Evolutionary conservation across 2,888 invertebrate species (phyloP).

Genomic region (Luperina nickerlii): DNA sequence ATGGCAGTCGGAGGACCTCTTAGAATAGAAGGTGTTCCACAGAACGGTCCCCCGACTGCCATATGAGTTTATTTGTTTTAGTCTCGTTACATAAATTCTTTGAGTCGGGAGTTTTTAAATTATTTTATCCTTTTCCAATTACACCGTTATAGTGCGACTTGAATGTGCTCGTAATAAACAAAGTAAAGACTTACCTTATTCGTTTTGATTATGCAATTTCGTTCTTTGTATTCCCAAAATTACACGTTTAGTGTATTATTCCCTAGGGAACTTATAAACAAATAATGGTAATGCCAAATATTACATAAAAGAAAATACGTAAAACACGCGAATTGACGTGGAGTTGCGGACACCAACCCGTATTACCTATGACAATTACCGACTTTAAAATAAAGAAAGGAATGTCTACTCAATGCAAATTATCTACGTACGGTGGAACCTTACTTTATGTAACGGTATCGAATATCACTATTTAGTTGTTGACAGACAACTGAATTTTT

Average conservation of each 20-base stretch:
- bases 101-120: no score
- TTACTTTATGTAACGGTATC: background rate
- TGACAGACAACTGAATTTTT: background rate
- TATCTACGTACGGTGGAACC: background rate
- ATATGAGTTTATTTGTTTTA: no score
- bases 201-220: background rate
- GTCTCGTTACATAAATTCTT: no score
- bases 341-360: no score
- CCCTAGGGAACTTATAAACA: background rate
- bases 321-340: no score
- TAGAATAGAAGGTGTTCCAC: no score
- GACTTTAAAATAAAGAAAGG: background rate
- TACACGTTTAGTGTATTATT: background rate
- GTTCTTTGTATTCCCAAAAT: background rate
- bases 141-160: background rate
- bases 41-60: no score
- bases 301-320: background rate
- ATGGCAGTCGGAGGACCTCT: no score
- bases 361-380: background rate
- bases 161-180: background rate
- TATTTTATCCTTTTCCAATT: no score
- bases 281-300: background rate
- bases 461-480: background rate
- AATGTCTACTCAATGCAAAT: slow-evolving; percentile 41
- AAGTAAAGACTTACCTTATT: background rate